Evolutionary conservation across 2,888 invertebrate species (phyloP).

Genomic region (Lottia scabra): DNA sequence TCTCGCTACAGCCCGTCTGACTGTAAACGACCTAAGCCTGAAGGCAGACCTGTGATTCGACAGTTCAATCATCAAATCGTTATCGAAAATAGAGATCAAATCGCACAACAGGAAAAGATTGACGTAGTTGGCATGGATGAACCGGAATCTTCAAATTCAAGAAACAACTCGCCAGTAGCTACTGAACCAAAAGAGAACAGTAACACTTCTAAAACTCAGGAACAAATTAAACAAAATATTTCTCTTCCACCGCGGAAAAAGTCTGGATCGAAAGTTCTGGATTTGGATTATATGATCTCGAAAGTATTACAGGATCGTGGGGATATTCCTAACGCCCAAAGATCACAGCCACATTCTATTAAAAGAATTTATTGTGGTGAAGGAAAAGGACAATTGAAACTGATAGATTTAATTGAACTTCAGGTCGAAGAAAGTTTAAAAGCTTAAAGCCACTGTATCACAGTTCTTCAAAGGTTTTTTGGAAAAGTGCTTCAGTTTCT

Average conservation of each 20-base stretch:
- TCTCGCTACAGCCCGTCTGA: not conserved
- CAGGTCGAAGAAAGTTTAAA: conserved; percentile 42
- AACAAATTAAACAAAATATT: not conserved
- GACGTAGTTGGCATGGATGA: not conserved
- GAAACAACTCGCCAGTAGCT: too few species aligned
- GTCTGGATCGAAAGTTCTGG: conserved; percentile 22
- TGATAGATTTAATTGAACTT: conserved; percentile 41
- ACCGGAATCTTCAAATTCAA: not conserved
- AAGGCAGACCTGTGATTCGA: not conserved
- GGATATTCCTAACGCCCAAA: conserved; percentile 30
- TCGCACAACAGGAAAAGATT: not conserved
- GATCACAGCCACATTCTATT: conserved; percentile 4
- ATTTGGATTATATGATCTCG: conserved; percentile 40
- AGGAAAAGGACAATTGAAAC: conserved; percentile 29
- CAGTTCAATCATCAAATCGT: not conserved
- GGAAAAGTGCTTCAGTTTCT: too few species aligned
- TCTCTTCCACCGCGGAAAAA: not conserved
- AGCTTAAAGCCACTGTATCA: conserved; percentile 16
- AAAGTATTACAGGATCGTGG: conserved; percentile 36
- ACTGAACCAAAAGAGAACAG: not conserved
- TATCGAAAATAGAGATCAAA: not conserved
- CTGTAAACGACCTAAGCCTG: not conserved
- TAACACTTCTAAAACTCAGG: not conserved
- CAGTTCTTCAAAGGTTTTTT: too few species aligned
- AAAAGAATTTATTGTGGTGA: conserved; percentile 29